A percentile compares a stretch with the other conserved stretches of the same genome.
Conservation (phyloP, 2,888 invertebrate species). For the Epicampocera succincta region DNA sequence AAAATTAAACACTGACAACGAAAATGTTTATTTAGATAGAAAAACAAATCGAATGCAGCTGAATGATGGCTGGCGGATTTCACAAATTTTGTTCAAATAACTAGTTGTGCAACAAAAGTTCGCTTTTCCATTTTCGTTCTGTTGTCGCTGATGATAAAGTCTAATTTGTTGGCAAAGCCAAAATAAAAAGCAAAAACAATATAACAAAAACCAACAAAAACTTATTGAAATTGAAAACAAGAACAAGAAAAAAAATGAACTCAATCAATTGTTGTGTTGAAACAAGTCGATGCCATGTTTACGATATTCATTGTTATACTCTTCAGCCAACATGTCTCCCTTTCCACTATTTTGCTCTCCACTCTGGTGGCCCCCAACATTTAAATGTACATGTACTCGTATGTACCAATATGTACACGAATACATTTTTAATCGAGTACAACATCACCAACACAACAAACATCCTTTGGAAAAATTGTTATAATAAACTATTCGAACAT, state of each 20-base stretch:
- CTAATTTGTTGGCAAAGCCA: constrained; percentile 50
- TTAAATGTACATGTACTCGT: too few species aligned
- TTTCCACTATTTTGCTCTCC: neutral
- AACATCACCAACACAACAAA: constrained; percentile 9
- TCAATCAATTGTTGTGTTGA: constrained; percentile 46
- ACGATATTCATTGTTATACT: constrained; percentile 27
- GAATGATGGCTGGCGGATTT: constrained; percentile 4
- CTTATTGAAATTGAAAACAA: neutral
- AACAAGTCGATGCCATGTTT: constrained; percentile 39
- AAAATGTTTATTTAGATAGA: constrained; percentile 33
- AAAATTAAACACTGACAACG: constrained; percentile 15
- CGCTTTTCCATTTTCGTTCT: neutral
- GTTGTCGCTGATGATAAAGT: constrained; percentile 36
- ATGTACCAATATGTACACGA: too few species aligned
- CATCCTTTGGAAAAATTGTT: constrained; percentile 55
- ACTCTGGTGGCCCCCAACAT: neutral
- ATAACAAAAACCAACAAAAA: too few species aligned
- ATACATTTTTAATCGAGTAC: constrained; percentile 34
- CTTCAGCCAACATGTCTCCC: neutral
- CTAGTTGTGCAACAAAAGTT: constrained; percentile 18
- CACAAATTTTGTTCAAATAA: constrained; percentile 18
- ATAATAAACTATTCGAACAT: constrained; percentile 54
- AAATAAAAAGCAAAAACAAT: neutral
- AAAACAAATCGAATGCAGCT: constrained; percentile 33
- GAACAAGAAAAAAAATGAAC: constrained; percentile 3